Evolutionary conservation across 2,888 invertebrate genomes (phyloP), one percentile per base, ranked within the genome.

Genomic region (Conomelus anceps): DNA sequence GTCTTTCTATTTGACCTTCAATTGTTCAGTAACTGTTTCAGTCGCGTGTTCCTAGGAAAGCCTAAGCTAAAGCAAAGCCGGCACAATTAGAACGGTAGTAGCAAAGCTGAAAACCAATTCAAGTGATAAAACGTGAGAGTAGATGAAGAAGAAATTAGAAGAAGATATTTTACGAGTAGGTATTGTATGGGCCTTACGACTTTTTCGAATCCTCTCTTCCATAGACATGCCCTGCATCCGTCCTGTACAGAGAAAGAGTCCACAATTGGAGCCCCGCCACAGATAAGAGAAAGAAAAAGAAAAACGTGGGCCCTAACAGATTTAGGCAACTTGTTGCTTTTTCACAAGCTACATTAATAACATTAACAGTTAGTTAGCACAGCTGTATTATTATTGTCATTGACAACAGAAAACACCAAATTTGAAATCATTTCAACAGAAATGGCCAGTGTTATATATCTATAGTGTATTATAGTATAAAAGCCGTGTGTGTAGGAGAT

Each of bases 141-240:
- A 23, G 86, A 23, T 20, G 29, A 86, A 23, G 24, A 86, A 24
- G 63, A 63, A 63, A 63, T 20, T 4, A 63, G 34, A 13, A 34
- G 63, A 63, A 63, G 63, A 63, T 63, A 63, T 63, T 63, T 34
- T 63, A n/a, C 63, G 63, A 63, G 13, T 63, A 63, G 63, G 63
- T n/a, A n/a, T n/a, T 63, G 20, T n/a, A n/a, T n/a, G 63, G 63
- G 24, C 24, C 86, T 86, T 86, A 86, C 86, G 24, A 29, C 29
- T 86, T 86, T 22, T 29, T 86, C 29, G 86, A 86, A 26, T 86
- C 86, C 86, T 86, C 26, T 86, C 86, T 86, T 86, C 86, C 86
- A 23, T 86, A 86, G 86, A 86, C 86, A 86, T 86, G 86, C 86
- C 86, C 86, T 86, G 86, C 86, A 86, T 86, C 86, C 20, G 26